Percentiles rank a stretch among this genome's conserved stretches.
Conservation (phyloP, 2,888 invertebrate genomes). For the Meiosimyza platycephala region DNA sequence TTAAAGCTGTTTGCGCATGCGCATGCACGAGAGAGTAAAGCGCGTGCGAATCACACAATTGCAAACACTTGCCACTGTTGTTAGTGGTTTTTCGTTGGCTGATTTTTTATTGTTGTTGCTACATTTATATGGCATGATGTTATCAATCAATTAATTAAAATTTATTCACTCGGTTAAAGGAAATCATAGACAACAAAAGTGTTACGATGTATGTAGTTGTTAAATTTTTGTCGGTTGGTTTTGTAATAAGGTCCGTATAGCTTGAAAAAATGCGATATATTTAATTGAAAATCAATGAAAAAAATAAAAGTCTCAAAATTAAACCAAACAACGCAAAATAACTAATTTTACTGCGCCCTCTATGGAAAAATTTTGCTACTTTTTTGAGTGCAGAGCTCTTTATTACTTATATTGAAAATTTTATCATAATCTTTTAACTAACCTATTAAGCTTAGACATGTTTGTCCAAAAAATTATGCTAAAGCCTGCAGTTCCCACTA, state of each 20-base stretch:
- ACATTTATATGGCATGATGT: conserved; percentile 35
- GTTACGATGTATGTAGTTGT: neutral
- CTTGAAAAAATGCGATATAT: too few species aligned
- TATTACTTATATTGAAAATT: too few species aligned
- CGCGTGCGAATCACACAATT: neutral
- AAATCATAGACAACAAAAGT: conserved; percentile 20
- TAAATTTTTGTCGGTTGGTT: conserved; percentile 6
- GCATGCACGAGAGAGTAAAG: conserved; percentile 3
- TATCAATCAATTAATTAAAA: conserved; percentile 53
- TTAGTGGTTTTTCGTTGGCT: neutral
- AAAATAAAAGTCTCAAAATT: too few species aligned
- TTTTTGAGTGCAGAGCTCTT: neutral
- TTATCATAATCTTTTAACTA: too few species aligned
- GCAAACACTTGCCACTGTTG: conserved; percentile 21
- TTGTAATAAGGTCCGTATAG: neutral
- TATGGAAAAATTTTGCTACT: neutral
- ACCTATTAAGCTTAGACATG: too few species aligned
- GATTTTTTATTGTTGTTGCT: conserved; percentile 8
- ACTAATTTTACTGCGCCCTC: too few species aligned
- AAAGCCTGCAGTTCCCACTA: too few species aligned
- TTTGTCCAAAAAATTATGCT: too few species aligned
- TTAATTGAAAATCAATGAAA: too few species aligned
- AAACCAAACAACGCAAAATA: too few species aligned
- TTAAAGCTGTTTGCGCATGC: conserved; percentile 9
- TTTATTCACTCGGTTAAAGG: conserved; percentile 46